These are phyloP conservation scores for Drosophila ochracea DNA, from an alignment of 2,888 invertebrate genomes.

Conservation along the genomic window DNA sequence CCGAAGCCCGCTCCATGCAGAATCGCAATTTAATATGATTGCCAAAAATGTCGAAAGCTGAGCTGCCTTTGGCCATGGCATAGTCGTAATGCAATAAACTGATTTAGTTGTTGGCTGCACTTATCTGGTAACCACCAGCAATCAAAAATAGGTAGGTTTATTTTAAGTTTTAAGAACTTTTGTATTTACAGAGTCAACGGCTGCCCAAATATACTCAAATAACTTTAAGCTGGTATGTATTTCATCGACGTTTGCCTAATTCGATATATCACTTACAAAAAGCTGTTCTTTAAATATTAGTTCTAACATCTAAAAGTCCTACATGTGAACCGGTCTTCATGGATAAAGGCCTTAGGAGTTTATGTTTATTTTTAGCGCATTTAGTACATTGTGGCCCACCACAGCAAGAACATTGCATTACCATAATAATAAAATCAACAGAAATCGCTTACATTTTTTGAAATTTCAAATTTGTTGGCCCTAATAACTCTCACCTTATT, in stretches of 20 bases:
- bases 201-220: neutral
- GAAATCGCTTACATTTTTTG: no score
- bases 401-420: neutral
- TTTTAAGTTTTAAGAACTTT: slow-evolving; percentile 23
- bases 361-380: neutral
- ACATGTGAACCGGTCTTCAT: neutral
- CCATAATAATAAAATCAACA: neutral
- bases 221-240: neutral
- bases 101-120: slow-evolving; percentile 34
- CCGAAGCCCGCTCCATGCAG: slow-evolving; percentile 10
- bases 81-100: slow-evolving; percentile 56
- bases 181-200: neutral
- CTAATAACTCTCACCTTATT: neutral
- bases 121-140: slow-evolving; percentile 23
- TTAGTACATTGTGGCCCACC: neutral
- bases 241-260: neutral
- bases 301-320: neutral
- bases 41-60: slow-evolving; percentile 33
- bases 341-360: neutral
- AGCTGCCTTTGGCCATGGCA: slow-evolving; percentile 27
- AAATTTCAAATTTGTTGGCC: neutral
- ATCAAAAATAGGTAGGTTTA: slow-evolving; percentile 34
- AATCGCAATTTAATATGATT: slow-evolving; percentile 27
- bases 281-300: neutral
- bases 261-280: neutral